These are phyloP conservation scores for Oxyura jamaicensis DNA, from an alignment of 2,113 vertebrate genomes.

Conservation along the genomic window DNA sequence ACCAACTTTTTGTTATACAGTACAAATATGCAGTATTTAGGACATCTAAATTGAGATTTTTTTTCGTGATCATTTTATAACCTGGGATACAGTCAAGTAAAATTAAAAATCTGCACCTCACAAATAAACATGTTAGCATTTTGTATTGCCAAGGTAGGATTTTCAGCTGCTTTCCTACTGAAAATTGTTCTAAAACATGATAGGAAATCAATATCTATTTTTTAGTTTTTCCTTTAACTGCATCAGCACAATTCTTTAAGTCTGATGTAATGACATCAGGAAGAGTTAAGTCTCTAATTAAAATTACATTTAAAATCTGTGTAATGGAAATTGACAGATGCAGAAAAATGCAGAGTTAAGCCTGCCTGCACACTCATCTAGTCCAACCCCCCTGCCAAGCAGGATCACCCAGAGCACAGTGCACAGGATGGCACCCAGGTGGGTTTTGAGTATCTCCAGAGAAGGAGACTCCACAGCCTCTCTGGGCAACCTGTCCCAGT, in stretches of 20 bases:
- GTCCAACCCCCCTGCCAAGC: no score
- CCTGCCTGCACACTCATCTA: neutral
- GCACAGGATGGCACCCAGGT: no score
- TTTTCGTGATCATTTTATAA: neutral
- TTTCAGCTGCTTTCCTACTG: slow-evolving; percentile 1
- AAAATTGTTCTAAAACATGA: slow-evolving; percentile 41
- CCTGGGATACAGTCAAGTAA: neutral
- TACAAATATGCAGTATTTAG: neutral
- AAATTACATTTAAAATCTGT: neutral
- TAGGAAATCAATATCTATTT: slow-evolving; percentile 60
- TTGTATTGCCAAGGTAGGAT: neutral
- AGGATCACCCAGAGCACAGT: no score
- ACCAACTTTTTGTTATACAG: neutral
- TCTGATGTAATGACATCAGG: neutral
- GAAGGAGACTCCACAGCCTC: no score
- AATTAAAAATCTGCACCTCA: neutral
- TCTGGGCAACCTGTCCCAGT: no score
- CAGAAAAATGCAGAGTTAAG: neutral
- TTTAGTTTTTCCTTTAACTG: slow-evolving; percentile 12
- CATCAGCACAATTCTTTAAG: slow-evolving; percentile 37
- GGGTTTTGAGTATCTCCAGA: no score
- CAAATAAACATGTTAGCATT: neutral
- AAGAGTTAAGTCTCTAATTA: slow-evolving; percentile 6
- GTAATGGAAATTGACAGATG: neutral
- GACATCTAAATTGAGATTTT: neutral